Evolutionary conservation across 2,888 invertebrate species (phyloP).

Genomic region (Siphonodentalium dalli): DNA sequence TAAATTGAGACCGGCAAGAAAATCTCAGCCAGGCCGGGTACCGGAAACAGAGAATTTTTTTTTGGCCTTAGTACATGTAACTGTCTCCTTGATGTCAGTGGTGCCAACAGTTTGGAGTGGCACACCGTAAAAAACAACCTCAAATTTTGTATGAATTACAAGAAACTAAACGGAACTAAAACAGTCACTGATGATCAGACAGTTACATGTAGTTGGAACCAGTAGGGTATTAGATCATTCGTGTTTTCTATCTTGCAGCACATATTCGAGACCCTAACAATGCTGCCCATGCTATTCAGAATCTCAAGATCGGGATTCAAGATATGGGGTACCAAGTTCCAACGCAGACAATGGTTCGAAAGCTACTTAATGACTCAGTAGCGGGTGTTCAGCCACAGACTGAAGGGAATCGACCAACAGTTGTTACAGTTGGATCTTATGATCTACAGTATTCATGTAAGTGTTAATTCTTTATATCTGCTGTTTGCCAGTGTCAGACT

Average conservation of each 20-base stretch:
- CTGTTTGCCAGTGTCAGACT: no score
- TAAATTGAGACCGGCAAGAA: no score
- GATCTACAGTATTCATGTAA: slow-evolving; percentile 61
- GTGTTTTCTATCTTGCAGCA: slow-evolving; percentile 69
- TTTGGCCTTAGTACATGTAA: no score
- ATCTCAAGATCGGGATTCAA: slow-evolving; percentile 79
- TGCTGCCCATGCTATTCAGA: slow-evolving; percentile 75
- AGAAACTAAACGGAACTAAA: no score
- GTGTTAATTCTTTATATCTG: no score
- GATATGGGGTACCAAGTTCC: slow-evolving; percentile 84
- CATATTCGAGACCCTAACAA: slow-evolving; percentile 86
- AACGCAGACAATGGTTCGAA: slow-evolving; percentile 81
- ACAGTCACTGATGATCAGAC: no score
- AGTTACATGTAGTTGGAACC: no score
- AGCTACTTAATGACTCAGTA: slow-evolving; percentile 85
- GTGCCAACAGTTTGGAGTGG: not conserved
- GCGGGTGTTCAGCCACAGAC: slow-evolving; percentile 68
- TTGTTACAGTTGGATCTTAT: slow-evolving; percentile 57
- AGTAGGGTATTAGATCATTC: not conserved
- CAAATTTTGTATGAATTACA: no score
- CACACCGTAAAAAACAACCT: no score
- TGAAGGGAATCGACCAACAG: slow-evolving; percentile 51
- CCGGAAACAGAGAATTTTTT: no score
- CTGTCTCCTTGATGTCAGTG: no score
- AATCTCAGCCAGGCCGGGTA: no score